These are phyloP conservation scores for Camarhynchus parvulus DNA, from an alignment of 2,113 vertebrate species.

Conservation along the genomic window DNA sequence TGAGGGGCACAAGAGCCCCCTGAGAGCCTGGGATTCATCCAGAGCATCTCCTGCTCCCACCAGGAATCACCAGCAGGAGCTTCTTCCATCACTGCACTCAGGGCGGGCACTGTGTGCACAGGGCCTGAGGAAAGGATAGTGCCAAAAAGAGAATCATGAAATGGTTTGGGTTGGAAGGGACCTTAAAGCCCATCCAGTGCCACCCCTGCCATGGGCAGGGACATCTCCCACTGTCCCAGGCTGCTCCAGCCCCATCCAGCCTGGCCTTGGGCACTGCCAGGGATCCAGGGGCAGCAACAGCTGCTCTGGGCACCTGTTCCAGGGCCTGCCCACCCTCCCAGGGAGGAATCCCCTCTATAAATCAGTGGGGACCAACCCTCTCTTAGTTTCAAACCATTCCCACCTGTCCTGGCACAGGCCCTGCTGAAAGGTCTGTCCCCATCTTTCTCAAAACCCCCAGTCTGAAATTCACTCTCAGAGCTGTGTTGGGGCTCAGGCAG, in stretches of 20 bases:
- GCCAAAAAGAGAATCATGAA: not conserved
- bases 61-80: not conserved
- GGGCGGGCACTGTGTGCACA: not conserved
- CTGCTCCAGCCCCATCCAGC: not conserved
- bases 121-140: not conserved
- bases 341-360: not conserved
- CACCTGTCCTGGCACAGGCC: not conserved
- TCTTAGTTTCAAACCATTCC: not conserved
- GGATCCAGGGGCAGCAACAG: not conserved
- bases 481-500: not conserved
- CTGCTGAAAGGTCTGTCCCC: not conserved
- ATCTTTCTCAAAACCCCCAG: not conserved
- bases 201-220: not conserved
- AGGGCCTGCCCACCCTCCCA: fast-evolving
- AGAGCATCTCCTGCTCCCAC: not conserved
- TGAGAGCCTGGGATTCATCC: not conserved
- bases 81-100: not conserved
- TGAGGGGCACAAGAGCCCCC: not conserved
- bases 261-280: not conserved
- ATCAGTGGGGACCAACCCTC: no score
- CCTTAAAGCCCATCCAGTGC: fast-evolving
- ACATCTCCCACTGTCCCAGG: not conserved
- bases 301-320: not conserved
- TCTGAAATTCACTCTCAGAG: not conserved
- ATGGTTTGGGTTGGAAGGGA: not conserved